Evolutionary conservation across 1,140 invertebrate species (phyloP).

Genomic region (Piezodorus guildinii): DNA sequence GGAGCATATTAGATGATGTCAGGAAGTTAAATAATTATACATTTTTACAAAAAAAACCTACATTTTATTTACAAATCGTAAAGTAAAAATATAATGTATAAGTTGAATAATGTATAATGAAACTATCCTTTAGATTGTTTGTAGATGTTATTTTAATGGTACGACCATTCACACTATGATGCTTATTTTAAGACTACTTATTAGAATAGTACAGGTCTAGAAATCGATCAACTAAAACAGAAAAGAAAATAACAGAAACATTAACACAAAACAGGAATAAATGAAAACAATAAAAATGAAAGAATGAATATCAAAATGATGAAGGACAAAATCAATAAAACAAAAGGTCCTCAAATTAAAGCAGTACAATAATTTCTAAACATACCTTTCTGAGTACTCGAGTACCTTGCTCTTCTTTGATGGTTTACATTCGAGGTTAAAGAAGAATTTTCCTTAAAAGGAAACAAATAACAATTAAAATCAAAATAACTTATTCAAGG

Average conservation of each 20-base stretch:
- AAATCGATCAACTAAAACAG: constrained; percentile 24
- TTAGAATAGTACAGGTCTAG: constrained; percentile 24
- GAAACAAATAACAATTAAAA: neutral
- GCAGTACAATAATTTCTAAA: neutral
- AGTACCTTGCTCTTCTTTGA: constrained; percentile 13
- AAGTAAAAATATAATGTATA: too few relatives aligned
- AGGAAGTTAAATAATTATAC: too few relatives aligned
- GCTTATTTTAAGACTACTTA: constrained; percentile 5
- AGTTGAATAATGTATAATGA: too few relatives aligned
- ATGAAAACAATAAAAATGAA: neutral
- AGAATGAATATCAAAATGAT: neutral
- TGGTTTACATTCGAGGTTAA: constrained; percentile 20
- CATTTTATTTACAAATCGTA: too few relatives aligned
- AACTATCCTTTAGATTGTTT: too few relatives aligned
- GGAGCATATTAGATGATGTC: too few relatives aligned
- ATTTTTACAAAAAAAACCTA: too few relatives aligned
- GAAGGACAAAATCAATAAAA: neutral
- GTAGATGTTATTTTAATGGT: too few relatives aligned
- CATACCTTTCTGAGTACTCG: constrained; percentile 20
- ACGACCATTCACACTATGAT: too few relatives aligned
- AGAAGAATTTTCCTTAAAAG: constrained; percentile 5
- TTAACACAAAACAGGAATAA: neutral
- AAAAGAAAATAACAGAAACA: constrained; percentile 9
- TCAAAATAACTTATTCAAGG: too few relatives aligned
- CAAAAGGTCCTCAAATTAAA: neutral